Percentiles rank a stretch among this genome's conserved stretches.
phyloP scores from a whole-genome alignment of 2,888 invertebrate species.

The Lutraria lutraria region DNA sequence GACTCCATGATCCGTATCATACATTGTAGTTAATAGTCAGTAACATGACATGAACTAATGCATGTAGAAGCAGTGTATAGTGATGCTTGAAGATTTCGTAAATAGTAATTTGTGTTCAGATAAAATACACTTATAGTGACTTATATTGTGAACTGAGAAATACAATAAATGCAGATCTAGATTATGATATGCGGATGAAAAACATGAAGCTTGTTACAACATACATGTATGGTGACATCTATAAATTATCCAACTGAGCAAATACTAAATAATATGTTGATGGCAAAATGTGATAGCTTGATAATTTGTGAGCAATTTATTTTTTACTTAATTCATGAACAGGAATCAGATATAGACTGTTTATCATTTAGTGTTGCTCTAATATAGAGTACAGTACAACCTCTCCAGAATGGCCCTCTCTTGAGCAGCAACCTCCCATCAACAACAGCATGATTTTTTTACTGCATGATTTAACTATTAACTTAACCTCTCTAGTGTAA shows the following conservation, averaged over 20 bases:
- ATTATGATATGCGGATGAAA: not conserved
- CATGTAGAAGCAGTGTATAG: not conserved
- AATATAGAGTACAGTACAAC: not conserved
- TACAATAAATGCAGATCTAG: not conserved
- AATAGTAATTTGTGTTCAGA: not conserved
- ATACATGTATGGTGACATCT: not conserved
- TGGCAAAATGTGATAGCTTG: not conserved
- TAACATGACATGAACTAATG: not conserved
- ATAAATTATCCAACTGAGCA: conserved; percentile 1
- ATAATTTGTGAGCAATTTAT: conserved; percentile 8
- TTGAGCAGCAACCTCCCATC: no score
- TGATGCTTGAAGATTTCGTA: not conserved
- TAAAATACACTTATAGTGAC: not conserved
- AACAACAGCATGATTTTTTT: no score
- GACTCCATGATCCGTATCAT: not conserved
- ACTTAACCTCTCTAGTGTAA: no score
- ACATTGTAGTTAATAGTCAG: not conserved
- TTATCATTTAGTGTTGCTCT: not conserved
- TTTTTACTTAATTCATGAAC: not conserved
- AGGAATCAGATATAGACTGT: not conserved
- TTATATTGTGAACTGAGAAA: not conserved
- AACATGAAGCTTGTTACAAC: not conserved
- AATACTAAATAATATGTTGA: not conserved
- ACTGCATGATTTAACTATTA: no score
- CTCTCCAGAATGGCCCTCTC: not conserved